Evolutionary conservation across 2,888 invertebrate genomes (phyloP).

Genomic region (Leptothorax acervorum): DNA sequence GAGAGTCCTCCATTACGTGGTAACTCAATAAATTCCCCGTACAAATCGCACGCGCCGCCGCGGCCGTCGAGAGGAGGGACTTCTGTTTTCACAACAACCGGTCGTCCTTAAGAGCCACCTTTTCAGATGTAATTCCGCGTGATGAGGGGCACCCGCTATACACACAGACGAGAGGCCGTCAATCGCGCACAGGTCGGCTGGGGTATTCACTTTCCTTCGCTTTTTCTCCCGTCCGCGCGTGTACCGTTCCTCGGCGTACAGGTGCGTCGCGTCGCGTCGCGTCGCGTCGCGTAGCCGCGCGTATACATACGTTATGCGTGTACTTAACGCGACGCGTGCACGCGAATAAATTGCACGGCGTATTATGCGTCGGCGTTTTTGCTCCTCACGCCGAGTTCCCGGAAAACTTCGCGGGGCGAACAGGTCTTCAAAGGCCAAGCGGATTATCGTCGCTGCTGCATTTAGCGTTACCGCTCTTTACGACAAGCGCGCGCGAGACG

Average conservation of each 20-base stretch:
- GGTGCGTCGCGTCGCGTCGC: no score
- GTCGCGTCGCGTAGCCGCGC: background rate
- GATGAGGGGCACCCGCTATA: constrained; percentile 51
- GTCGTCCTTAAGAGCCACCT: constrained; percentile 62
- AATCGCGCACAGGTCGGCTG: constrained; percentile 24
- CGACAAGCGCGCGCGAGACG: background rate
- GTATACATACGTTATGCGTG: background rate
- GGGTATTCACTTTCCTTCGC: constrained; percentile 46
- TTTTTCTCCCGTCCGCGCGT: constrained; percentile 16
- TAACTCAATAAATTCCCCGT: constrained; percentile 62
- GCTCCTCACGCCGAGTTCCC: background rate
- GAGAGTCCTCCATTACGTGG: constrained; percentile 52
- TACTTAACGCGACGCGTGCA: constrained; percentile 30
- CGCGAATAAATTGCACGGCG: constrained; percentile 26
- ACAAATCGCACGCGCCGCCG: constrained; percentile 43
- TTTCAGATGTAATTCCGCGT: constrained; percentile 55
- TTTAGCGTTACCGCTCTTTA: background rate
- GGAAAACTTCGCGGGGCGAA: background rate
- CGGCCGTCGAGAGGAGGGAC: constrained; percentile 43
- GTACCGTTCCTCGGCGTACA: background rate
- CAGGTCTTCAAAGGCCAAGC: background rate
- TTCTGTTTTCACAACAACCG: constrained; percentile 66
- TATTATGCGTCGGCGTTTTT: constrained; percentile 18
- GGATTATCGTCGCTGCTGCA: background rate
- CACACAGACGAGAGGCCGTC: constrained; percentile 27